Base-by-base conservation (phyloP, 2,797 vertebrate genomes). In the Arctocebus calabarensis region DNA sequence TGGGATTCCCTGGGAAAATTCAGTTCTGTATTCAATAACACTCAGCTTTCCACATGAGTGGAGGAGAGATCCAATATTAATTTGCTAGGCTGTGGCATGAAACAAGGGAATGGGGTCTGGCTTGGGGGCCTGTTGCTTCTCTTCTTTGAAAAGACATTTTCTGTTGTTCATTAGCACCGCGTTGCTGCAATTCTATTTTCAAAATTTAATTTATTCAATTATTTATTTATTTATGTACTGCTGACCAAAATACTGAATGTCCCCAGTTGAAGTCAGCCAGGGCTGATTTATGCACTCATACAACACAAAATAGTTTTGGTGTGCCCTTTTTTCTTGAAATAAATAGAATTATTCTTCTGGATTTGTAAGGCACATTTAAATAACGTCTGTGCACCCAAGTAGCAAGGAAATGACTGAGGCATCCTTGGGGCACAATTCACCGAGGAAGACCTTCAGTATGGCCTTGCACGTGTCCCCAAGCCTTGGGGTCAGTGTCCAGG, bases 1-100 rank as follows among this genome's bases (percentile, higher is more conserved):
- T 96, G 94, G 94, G 94, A 92, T 96, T 98, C 90, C 94, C 94
- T 83, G 90, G 94, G 74, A 97, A 98, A 97, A 96, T 96, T 95
- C 93, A 96, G 86, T 75, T 93, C 75, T 97, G 84, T 92, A 93
- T 85, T 97, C 92, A 96, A 11, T 90, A 97, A 88, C 45, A 83
- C 94, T 96, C 19, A 70, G 73, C 10, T 97, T 96, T 96, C 94
- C 90, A 92, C 91, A 90, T 57, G 83, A 97, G 91, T 92, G 94
- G 92, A 94, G 66, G 84, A 87, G 78, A 70, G 82, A 91, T 70
- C 87, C 91, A 85, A 19, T 52, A 57, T 96, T 96, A 97, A 96
- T 82, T 96, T 94, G 66, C 88, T 82, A 93, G 93, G 59, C 81
- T 97, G 73, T 93, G 88, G 91, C 74, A 95, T 10, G 55, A 98